Percentiles rank a stretch among this genome's conserved stretches.
Conservation (phyloP, 1,140 invertebrate species). For the Pectinophora gossypiella region DNA sequence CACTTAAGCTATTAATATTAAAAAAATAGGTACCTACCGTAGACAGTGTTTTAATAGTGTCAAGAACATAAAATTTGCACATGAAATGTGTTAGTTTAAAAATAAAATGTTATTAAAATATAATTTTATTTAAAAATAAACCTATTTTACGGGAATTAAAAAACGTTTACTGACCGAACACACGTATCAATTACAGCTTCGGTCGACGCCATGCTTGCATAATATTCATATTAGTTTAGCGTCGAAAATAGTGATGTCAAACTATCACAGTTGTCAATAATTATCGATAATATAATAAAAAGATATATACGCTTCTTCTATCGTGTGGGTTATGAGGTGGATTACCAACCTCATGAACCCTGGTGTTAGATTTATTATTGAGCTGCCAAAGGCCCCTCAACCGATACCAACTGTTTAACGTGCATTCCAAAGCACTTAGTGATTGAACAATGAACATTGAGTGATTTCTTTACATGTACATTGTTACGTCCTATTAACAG, state of each 20-base stretch:
- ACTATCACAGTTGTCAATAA: too few relatives aligned
- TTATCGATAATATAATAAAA: too few relatives aligned
- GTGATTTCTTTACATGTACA: too few relatives aligned
- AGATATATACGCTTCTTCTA: too few relatives aligned
- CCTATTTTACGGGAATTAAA: conserved; percentile 12
- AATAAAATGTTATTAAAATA: not conserved
- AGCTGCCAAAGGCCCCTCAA: too few relatives aligned
- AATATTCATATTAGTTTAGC: conserved; percentile 1
- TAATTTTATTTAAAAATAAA: conserved; percentile 2
- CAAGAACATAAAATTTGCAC: not conserved
- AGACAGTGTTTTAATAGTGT: not conserved
- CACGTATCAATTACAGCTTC: not conserved
- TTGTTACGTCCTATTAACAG: too few relatives aligned
- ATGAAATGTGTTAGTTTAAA: not conserved
- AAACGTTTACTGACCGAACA: conserved; percentile 7
- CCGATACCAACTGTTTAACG: too few relatives aligned
- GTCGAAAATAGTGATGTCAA: not conserved
- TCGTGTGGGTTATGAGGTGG: too few relatives aligned
- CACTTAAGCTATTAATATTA: not conserved
- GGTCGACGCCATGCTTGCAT: not conserved
- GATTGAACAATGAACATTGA: too few relatives aligned
- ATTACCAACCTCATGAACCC: too few relatives aligned
- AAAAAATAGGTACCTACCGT: not conserved
- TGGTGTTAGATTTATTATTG: too few relatives aligned
- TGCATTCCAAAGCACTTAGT: too few relatives aligned